Base-by-base conservation (phyloP, 2,797 vertebrate species). In the Paguma larvata region DNA sequence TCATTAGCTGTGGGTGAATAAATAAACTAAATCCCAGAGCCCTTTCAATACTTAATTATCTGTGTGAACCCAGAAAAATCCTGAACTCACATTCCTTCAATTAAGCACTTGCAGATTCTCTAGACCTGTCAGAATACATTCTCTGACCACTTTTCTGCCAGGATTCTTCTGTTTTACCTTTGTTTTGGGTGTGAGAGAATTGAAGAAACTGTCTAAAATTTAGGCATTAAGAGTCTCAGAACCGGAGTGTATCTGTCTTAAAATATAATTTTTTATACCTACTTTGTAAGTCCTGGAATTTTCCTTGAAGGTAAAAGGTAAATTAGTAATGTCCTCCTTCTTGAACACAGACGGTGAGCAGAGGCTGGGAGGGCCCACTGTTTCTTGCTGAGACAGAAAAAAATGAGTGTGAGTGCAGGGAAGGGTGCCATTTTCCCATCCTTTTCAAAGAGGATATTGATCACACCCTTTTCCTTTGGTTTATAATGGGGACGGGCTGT, bases 381-480 rank as follows among this genome's bases (percentile, higher is more conserved):
- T 59, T 44, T 84, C 27, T 78, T 73, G 51, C 75, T 73, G 68
- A 89, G 56, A 34, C 85, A 48, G 63, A 68, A 72, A 79, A 78
- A 56, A 79, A 23, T 0, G 15, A 72, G 12, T 75, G 77, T 32
- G 46, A 73, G 44, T 32, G 30, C 34, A 51, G 44, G 67, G 51
- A 32, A 65, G 3, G 9, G 67, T 65, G 63, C 78, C 67, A 34
- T 83, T 70, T 73, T 83, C 73, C 70, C 85, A 80, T 73, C 59
- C 72, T 30, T 93, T 93, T 51, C 44, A 38, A 30, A 91, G 51
- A 80, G 94, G 91, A 94, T 97, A 73, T 94, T 92, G 75, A 87
- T 97, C 95, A 97, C 48, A 89, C 92, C 88, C 85, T 91, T 91
- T 97, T 95, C 88, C 95, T 95, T 82, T 19, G 0, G 78, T 56